A percentile compares a stretch with the other conserved stretches of the same genome.
phyloP scores from a whole-genome alignment of 2,797 vertebrate species.

The Pachyuromys duprasi region DNA sequence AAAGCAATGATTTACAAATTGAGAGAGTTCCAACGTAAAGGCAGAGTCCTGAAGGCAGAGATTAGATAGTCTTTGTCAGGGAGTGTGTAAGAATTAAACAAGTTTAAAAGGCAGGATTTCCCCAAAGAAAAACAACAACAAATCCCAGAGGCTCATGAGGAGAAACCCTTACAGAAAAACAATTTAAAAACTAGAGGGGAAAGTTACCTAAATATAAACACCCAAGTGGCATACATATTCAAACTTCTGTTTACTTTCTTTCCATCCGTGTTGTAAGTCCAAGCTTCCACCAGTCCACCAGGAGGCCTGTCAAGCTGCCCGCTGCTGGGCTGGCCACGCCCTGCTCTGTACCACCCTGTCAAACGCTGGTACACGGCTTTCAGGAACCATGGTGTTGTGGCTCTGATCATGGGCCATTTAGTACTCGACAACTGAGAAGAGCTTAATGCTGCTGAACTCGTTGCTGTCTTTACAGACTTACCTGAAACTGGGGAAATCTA shows the following conservation, averaged over 20 bases:
- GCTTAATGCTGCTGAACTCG: not conserved
- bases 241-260: slow-evolving; percentile 8
- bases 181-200: slow-evolving; percentile 51
- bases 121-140: slow-evolving; percentile 31
- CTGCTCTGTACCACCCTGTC: not conserved
- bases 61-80: not conserved
- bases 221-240: not conserved
- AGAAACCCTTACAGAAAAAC: not conserved
- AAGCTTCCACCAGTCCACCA: not conserved
- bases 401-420: not conserved
- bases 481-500: not conserved
- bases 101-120: slow-evolving; percentile 4
- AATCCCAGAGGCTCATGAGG: not conserved
- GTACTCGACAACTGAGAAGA: not conserved
- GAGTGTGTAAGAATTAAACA: slow-evolving; percentile 31
- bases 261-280: not conserved
- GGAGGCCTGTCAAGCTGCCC: not conserved
- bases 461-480: not conserved
- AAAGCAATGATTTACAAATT: not conserved
- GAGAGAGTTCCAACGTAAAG: not conserved
- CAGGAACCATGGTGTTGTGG: not conserved
- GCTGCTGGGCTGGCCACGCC: not conserved
- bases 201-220: slow-evolving; percentile 15
- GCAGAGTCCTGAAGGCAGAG: not conserved
- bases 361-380: not conserved